phyloP scores from a whole-genome alignment of 2,888 invertebrate genomes.

The Drosophila anomalata region DNA sequence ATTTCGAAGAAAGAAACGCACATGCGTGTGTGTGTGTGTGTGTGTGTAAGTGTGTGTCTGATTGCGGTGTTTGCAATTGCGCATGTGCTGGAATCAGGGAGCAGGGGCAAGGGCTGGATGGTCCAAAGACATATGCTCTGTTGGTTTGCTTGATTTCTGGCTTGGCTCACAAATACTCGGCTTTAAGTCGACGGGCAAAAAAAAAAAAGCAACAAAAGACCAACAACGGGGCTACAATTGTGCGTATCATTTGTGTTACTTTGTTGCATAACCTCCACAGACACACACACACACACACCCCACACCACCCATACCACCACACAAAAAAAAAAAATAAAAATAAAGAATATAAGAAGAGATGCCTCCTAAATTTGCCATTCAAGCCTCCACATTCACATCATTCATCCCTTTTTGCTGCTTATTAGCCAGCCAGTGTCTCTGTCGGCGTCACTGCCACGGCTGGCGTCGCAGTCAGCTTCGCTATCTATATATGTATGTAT shows the following conservation, averaged over 20 bases:
- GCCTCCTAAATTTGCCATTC: conserved; percentile 5
- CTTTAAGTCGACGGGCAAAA: conserved; percentile 15
- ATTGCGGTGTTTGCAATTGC: conserved; percentile 39
- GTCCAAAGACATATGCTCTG: conserved; percentile 40
- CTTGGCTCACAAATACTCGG: conserved; percentile 16
- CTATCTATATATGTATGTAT: conserved; percentile 8
- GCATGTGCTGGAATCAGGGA: conserved; percentile 38
- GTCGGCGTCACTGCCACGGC: conserved; percentile 2
- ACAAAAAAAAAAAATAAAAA: neutral
- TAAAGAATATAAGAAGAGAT: neutral
- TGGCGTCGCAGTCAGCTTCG: neutral
- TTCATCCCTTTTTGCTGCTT: conserved; percentile 36
- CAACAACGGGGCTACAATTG: conserved; percentile 34
- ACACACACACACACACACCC: neutral
- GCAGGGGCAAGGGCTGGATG: neutral
- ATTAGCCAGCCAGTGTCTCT: conserved; percentile 28
- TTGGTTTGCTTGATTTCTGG: conserved; percentile 15
- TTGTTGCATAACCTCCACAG: conserved; percentile 36
- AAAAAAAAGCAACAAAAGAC: conserved; percentile 8
- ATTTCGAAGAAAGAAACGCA: conserved; percentile 25
- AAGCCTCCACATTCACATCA: conserved; percentile 21
- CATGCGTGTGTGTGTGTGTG: conserved; percentile 35
- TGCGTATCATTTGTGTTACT: conserved; percentile 41
- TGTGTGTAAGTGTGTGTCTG: conserved; percentile 33
- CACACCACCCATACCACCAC: neutral